A percentile compares a stretch with the other conserved stretches of the same genome.
phyloP scores from a whole-genome alignment of 2,113 vertebrate genomes.

The Megaceryle maxima region DNA sequence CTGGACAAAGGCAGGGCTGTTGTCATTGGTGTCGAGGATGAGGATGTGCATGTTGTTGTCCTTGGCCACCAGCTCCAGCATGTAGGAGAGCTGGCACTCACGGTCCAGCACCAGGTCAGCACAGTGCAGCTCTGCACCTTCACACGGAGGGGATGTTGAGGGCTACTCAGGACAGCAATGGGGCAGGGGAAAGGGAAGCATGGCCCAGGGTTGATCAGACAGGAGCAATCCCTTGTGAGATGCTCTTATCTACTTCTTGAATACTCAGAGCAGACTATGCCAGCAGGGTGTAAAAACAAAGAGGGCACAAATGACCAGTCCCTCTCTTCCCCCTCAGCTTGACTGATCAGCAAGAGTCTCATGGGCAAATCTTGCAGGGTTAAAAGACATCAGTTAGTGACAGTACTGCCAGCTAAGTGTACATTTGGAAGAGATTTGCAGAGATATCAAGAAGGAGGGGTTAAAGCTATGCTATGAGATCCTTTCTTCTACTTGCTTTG shows the following conservation, averaged over 20 bases:
- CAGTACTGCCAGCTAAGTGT: not conserved
- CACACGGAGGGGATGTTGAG: slow-evolving; percentile 82
- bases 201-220: rapidly evolving
- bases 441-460: not conserved
- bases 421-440: not conserved
- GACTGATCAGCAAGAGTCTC: not conserved
- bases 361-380: not conserved
- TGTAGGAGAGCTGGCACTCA: slow-evolving; percentile 72
- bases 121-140: slow-evolving; percentile 77
- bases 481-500: not conserved
- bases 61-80: slow-evolving; percentile 80
- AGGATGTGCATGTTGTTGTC: slow-evolving; percentile 78
- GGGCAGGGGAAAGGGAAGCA: not conserved
- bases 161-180: not conserved
- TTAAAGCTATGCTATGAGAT: not conserved
- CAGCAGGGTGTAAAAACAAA: not conserved
- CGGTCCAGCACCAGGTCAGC: slow-evolving; percentile 78
- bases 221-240: not conserved
- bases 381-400: not conserved
- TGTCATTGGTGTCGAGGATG: slow-evolving; percentile 84
- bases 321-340: not conserved
- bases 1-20: slow-evolving; percentile 82
- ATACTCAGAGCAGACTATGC: not conserved
- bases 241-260: not conserved
- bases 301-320: not conserved